Conservation (phyloP, 2,113 vertebrate genomes). For the Bos taurus region ARS-UCD2.0 NC_037339.1:62654001-62654500, state of each 20-base stretch:
- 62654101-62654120: neutral
- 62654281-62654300: neutral
- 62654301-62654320: neutral
- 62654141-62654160: neutral
- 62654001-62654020: rapidly evolving
- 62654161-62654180: neutral
- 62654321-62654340: neutral
- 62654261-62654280: neutral
- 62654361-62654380: neutral
- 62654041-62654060: neutral
- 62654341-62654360: neutral
- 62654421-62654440: neutral
- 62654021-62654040: neutral
- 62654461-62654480: neutral
- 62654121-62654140: neutral
- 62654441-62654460: neutral
- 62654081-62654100: neutral
- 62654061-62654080: neutral
- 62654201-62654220: neutral
- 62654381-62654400: neutral
- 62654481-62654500: neutral
- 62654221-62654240: neutral
- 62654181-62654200: neutral
- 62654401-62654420: neutral
- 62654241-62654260: neutral